phyloP scores from a whole-genome alignment of 2,888 invertebrate species.

The Crioceris asparagi region DNA sequence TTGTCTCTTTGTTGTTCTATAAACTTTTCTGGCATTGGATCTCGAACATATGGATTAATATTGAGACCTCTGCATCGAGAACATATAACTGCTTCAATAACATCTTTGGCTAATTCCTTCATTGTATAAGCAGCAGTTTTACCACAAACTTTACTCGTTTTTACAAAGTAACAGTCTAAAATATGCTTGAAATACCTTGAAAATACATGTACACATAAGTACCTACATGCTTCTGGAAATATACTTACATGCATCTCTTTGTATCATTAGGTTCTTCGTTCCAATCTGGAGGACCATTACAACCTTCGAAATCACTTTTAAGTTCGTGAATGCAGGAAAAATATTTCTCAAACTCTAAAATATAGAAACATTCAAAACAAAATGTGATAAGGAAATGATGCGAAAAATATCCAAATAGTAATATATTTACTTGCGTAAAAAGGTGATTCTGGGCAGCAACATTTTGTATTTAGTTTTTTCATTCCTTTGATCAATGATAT shows the following conservation, averaged over 20 bases:
- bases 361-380: neutral
- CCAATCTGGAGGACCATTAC: constrained; percentile 46
- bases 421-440: constrained; percentile 9
- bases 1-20: no score
- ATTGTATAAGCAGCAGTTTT: constrained; percentile 36
- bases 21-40: constrained; percentile 26
- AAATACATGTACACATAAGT: constrained; percentile 7
- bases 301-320: constrained; percentile 41
- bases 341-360: constrained; percentile 19
- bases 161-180: constrained; percentile 42
- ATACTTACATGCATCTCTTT: constrained; percentile 37
- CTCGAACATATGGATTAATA: constrained; percentile 23
- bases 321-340: constrained; percentile 32
- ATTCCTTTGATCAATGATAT: constrained; percentile 39
- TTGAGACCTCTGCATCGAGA: constrained; percentile 24
- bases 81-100: constrained; percentile 28
- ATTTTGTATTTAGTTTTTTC: constrained; percentile 34
- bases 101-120: constrained; percentile 28
- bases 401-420: constrained; percentile 3
- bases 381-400: neutral
- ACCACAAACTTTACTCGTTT: constrained; percentile 43
- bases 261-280: constrained; percentile 37
- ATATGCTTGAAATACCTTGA: constrained; percentile 40
- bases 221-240: neutral
- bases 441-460: constrained; percentile 25